Evolutionary conservation across 2,113 vertebrate species (phyloP).

Genomic region (Lophius piscatorius): DNA sequence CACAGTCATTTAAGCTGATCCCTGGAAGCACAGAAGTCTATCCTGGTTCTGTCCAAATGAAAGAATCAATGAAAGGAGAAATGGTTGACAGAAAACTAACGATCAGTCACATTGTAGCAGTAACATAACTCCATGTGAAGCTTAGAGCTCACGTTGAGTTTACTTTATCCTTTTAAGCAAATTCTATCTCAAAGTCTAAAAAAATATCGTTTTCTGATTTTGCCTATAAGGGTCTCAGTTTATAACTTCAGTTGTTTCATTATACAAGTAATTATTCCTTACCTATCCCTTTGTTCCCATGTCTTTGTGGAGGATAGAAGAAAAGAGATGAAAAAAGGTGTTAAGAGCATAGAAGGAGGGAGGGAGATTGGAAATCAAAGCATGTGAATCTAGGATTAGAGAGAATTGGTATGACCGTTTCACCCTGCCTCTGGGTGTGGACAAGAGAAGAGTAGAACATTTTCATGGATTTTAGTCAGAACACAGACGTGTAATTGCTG

Average conservation of each 20-base stretch:
- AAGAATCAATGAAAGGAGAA: too few relatives aligned
- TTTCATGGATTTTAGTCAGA: slow-evolving; percentile 65
- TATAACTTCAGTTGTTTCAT: slow-evolving; percentile 15
- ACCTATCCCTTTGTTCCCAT: slow-evolving; percentile 48
- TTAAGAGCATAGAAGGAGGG: slow-evolving; percentile 19
- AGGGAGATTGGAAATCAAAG: slow-evolving; percentile 55
- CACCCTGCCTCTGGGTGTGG: slow-evolving; percentile 75
- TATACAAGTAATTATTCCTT: slow-evolving; percentile 19
- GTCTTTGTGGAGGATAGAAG: slow-evolving; percentile 26
- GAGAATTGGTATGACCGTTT: slow-evolving; percentile 45
- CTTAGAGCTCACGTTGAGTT: neutral
- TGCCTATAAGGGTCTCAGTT: slow-evolving; percentile 5
- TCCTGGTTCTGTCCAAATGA: too few relatives aligned
- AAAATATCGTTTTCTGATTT: slow-evolving; percentile 14
- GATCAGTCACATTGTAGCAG: neutral
- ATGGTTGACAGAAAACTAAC: neutral
- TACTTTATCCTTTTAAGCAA: slow-evolving; percentile 12
- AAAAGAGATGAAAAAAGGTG: slow-evolving; percentile 31
- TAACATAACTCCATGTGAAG: neutral
- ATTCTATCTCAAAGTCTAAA: slow-evolving; percentile 8
- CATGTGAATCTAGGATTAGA: slow-evolving; percentile 67
- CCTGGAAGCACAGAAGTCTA: too few relatives aligned
- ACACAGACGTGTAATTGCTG: slow-evolving; percentile 69
- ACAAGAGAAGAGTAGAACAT: slow-evolving; percentile 39
- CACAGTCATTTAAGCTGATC: too few relatives aligned